Percentiles rank a stretch among this genome's conserved stretches.
These are phyloP conservation scores for Saccopteryx leptura DNA, from an alignment of 2,113 vertebrate species.

Conservation along the genomic window DNA sequence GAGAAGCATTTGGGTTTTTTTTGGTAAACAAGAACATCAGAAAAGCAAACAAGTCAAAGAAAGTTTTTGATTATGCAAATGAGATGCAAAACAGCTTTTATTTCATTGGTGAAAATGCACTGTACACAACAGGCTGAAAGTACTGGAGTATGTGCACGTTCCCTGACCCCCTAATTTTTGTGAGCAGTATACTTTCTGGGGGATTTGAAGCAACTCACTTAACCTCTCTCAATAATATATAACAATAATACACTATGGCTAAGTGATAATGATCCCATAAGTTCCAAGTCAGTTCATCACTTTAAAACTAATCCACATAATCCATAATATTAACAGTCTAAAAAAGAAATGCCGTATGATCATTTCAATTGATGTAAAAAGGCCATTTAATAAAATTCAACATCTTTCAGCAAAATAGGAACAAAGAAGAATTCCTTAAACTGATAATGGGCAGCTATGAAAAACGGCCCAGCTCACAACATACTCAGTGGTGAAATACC, in stretches of 20 bases:
- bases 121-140: too few species aligned
- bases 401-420: background rate
- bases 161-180: too few species aligned
- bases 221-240: background rate
- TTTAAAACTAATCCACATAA: conserved; percentile 43
- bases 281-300: background rate
- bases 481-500: background rate
- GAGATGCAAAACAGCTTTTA: too few species aligned
- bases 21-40: too few species aligned
- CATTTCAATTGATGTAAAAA: background rate
- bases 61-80: too few species aligned
- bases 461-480: background rate
- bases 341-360: background rate
- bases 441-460: background rate
- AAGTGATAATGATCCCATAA: background rate
- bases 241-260: background rate
- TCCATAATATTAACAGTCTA: background rate
- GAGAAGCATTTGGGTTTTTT: too few species aligned
- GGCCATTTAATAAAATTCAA: background rate
- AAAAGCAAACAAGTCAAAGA: too few species aligned
- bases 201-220: background rate
- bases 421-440: background rate
- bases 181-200: background rate
- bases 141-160: too few species aligned
- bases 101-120: too few species aligned